Base-by-base conservation (phyloP, 2,888 invertebrate genomes). In the Osmoderma eremita region DNA sequence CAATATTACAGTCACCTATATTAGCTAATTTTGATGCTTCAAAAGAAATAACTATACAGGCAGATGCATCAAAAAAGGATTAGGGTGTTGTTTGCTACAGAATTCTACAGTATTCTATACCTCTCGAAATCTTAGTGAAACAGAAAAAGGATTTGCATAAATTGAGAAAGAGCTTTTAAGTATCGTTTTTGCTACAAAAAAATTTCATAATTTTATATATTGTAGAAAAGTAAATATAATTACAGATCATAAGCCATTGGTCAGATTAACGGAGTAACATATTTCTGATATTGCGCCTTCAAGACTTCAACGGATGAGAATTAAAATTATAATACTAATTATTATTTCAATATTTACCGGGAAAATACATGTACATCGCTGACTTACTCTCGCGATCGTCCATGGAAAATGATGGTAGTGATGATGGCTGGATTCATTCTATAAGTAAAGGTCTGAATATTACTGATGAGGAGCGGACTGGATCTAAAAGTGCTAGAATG, bases 1-100 rank as follows among this genome's bases (percentile, higher is more conserved):
- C 12, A 18, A 17, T 58, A 18, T 41, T 17, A 41, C n/a, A 17
- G 4, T 39, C 58, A 38, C 58, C 58, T 17, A 30, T 58, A 41
- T 41, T 58, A 5, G 42, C 17, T 18, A 41, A 20, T 41, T 58
- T 58, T 58, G 58, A 58, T 6, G n/a, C 3, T 3, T 41, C 2
- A 6, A 38, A 41, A n/a, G n/a, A n/a, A n/a, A n/a, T n/a, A 8
- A 4, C 3, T 17, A 24, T 58, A n/a, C n/a, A n/a, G n/a, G 8
- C 18, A 8, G 13, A 58, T 58, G 17, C 58, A 4, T 41, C 41
- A 41, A 4, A 41, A 13, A 12, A n/a, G 41, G 41, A 41, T 8
- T 41, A n/a, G 41, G 41, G n/a, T 41, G 41, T 41, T 41, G 41
- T n/a, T 41, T 41, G 41, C n/a, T 41, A 3, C 41, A 41, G 13